Evolutionary conservation across 2,888 invertebrate genomes (phyloP), one percentile per base, ranked within the genome.

Genomic region (Hydrotaea cyrtoneurina): DNA sequence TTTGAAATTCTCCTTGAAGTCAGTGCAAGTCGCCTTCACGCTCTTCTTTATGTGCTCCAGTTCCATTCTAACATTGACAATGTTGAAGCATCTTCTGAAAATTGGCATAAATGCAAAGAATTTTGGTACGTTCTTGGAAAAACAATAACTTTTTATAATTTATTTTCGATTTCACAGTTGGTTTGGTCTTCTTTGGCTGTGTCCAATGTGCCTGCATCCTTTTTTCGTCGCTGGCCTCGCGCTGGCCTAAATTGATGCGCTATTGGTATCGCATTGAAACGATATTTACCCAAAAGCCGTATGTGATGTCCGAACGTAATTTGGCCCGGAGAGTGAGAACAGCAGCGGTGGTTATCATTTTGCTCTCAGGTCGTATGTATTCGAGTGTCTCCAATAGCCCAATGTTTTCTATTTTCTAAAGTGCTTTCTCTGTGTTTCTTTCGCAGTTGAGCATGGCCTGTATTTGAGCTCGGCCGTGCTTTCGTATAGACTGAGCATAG

Each of bases 101-200:
- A 84, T 88, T 79, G 92, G 92, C n/a, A 81, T 92, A 7, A 88
- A 89, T 71, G 88, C 92, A 0, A 92, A 91, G 86, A 92, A 91
- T 86, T 86, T 89, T 19, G 91, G 92, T 92, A 78, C 86, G 89
- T n/a, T n/a, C n/a, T n/a, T n/a, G n/a, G n/a, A n/a, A n/a, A n/a
- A n/a, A n/a, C n/a, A n/a, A n/a, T n/a, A n/a, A n/a, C n/a, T n/a
- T n/a, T n/a, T n/a, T n/a, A n/a, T n/a, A n/a, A n/a, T n/a, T 23
- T 8, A 0, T 80, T 0, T 39, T 39, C 7, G 2, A 7, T 31
- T 7, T 7, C 31, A 31, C 64, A 92, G 92, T 91, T 53, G 91
- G 90, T 11, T 36, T 90, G 2, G 89, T 90, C 11, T 92, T 92
- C 82, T 92, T 90, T 81, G 62, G 80, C 4, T 90, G 89, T 72